Evolutionary conservation across 2,888 invertebrate genomes (phyloP).

Genomic region (Invenusta paracnida): DNA sequence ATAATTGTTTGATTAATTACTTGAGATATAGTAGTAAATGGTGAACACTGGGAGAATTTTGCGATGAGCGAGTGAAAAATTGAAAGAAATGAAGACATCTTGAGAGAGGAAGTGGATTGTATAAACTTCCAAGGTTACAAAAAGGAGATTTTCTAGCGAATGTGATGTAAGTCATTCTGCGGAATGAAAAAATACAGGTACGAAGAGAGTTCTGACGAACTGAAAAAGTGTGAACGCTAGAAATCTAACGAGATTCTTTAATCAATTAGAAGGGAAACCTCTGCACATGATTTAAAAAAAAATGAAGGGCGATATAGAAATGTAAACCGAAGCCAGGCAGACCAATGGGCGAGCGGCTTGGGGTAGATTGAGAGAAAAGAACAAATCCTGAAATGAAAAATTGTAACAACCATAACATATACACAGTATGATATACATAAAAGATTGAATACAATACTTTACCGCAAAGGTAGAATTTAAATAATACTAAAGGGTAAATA

Average conservation of each 20-base stretch:
- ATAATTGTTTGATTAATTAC: too few relatives aligned
- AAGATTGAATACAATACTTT: too few relatives aligned
- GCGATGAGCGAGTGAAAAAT: neutral
- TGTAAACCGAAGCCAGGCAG: neutral
- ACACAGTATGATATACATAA: too few relatives aligned
- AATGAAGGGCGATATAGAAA: neutral
- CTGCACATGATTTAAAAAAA: neutral
- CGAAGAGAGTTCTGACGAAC: too few relatives aligned
- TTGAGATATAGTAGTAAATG: neutral
- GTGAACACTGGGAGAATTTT: neutral
- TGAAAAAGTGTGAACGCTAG: too few relatives aligned
- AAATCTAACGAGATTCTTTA: neutral
- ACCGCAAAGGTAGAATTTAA: too few relatives aligned
- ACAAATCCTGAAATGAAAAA: neutral
- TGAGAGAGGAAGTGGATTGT: neutral
- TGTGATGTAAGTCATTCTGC: too few relatives aligned
- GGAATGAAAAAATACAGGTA: too few relatives aligned
- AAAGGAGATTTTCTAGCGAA: neutral
- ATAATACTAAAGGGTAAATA: too few relatives aligned
- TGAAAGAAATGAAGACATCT: neutral
- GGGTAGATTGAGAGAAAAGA: neutral
- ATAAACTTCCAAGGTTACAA: neutral
- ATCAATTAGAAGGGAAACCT: neutral
- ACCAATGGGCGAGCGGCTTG: neutral
- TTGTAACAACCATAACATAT: too few relatives aligned